Base-by-base conservation (phyloP, 2,113 vertebrate genomes). In the Proteles cristata region DNA sequence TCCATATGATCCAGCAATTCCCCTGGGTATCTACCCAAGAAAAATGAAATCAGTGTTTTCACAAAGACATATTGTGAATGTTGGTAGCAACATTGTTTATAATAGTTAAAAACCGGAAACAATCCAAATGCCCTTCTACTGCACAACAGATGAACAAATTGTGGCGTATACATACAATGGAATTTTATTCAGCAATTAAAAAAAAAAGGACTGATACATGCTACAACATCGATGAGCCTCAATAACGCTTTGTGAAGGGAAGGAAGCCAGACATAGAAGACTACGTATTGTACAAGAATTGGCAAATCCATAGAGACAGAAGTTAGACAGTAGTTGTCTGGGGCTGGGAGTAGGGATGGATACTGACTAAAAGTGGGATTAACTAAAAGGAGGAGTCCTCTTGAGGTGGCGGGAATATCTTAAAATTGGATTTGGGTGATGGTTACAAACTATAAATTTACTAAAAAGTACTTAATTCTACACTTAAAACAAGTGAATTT, bases 171-270 rank as follows among this genome's bases (percentile, higher is more conserved):
- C 5, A 69, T 55, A 65, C 28, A 71, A 63, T 63, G 35, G 21
- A 77, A 96, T 95, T 84, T 93, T 89, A 55, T 65, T 85, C 28
- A 79, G 43, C 25, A 74, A 86, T 76, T n/a, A n/a, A 76, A 73
- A 74, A 96, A 21, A 35, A 88, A 79, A 81, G 19, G 43, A 69
- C 23, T 76, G 48, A 76, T 69, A 53, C 2, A 39, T 74, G 39
- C 28, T 65, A 66, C 11, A 61, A 25, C 33, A 73, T 58, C 5
- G 21, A 83, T 77, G 26, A 83, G 69, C 1, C 48, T 92, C 83
- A 84, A 45, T 88, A 92, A 16, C 21, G 45, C 66, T 88, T 89
- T 89, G 43, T 14, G 35, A 58, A 71, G 68, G 63, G 58, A 66
- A 76, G 45, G 53, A 71, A 84, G 3, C 11, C 61, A 95, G 35